These are phyloP conservation scores for Phaenicophaeus curvirostris DNA, from an alignment of 2,797 vertebrate species.

Conservation along the genomic window DNA sequence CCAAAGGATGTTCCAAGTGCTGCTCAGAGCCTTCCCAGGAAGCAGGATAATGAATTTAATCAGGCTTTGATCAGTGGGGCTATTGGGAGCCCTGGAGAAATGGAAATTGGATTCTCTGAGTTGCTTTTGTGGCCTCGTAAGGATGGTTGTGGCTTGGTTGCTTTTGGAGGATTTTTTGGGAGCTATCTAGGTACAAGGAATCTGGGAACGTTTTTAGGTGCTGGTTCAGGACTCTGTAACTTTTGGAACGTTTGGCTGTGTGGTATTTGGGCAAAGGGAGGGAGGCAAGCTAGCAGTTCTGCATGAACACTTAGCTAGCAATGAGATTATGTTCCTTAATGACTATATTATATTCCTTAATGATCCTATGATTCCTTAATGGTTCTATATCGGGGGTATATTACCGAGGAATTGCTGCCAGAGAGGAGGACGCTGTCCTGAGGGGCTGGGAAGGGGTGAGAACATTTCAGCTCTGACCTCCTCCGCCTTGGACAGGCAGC, in stretches of 20 bases:
- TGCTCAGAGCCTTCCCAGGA: slow-evolving; percentile 13
- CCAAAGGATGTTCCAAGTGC: neutral
- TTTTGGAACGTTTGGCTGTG: neutral
- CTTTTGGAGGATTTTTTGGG: neutral
- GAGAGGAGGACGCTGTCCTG: neutral
- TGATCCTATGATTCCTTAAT: too few relatives aligned
- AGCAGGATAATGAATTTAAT: slow-evolving; percentile 6
- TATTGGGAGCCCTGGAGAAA: neutral
- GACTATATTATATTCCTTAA: too few relatives aligned
- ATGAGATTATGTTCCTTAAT: neutral
- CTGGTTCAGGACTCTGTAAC: neutral
- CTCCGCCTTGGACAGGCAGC: neutral
- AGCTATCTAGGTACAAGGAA: neutral
- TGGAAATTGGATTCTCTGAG: neutral
- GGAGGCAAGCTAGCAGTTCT: neutral
- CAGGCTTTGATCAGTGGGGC: slow-evolving; percentile 24
- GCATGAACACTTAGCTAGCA: neutral
- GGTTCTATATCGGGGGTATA: neutral
- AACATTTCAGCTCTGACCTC: neutral
- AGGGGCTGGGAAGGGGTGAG: neutral
- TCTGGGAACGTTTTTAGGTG: neutral
- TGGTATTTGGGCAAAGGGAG: neutral
- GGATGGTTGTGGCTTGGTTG: neutral
- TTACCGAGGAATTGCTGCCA: neutral
- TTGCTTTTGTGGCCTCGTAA: neutral